Evolutionary conservation across 2,888 invertebrate genomes (phyloP).

Genomic region (Theretra japonica): DNA sequence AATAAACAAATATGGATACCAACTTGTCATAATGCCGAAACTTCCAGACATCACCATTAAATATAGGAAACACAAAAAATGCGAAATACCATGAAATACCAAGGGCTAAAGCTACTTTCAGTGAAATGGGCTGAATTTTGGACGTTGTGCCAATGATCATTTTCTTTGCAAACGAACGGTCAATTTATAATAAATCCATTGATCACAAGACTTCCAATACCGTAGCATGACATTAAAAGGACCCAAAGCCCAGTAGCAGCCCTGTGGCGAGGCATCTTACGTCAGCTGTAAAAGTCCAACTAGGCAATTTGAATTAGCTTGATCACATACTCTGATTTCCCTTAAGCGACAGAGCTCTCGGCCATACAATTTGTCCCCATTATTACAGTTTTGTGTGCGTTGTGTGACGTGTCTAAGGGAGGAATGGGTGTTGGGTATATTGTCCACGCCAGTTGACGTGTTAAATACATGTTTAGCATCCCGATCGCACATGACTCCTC

Average conservation of each 20-base stretch:
- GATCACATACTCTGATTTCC: not conserved
- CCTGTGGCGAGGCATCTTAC: not conserved
- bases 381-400: conserved; percentile 1
- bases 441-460: not conserved
- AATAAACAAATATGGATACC: too few relatives aligned
- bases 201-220: too few relatives aligned
- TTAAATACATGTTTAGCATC: not conserved
- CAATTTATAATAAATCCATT: too few relatives aligned
- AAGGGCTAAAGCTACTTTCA: too few relatives aligned
- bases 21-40: too few relatives aligned
- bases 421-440: not conserved
- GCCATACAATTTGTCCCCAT: not conserved
- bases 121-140: too few relatives aligned
- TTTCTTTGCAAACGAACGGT: too few relatives aligned
- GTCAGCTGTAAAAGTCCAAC: not conserved
- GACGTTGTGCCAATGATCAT: too few relatives aligned
- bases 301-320: not conserved
- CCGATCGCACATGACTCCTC: not conserved
- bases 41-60: too few relatives aligned
- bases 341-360: not conserved
- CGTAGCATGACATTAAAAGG: too few relatives aligned
- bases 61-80: too few relatives aligned
- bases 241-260: not conserved
- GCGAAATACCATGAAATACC: too few relatives aligned
- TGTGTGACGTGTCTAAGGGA: not conserved